phyloP scores from a whole-genome alignment of 2,797 vertebrate genomes.

The Malurus leucopterus region DNA sequence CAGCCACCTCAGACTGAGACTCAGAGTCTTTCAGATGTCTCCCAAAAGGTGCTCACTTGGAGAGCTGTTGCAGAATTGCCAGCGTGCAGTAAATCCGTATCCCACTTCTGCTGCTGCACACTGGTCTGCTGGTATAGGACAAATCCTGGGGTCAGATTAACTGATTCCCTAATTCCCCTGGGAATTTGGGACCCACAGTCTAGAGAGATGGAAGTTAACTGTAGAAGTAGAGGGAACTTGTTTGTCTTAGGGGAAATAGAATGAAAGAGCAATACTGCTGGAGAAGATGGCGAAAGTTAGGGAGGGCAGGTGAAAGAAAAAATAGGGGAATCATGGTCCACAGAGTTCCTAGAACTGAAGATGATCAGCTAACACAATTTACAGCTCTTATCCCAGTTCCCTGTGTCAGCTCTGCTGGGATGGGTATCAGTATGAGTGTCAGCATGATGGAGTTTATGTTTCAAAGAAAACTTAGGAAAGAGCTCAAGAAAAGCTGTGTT shows the following conservation, averaged over 20 bases:
- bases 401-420: not conserved
- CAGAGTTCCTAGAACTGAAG: not conserved
- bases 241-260: not conserved
- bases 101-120: not conserved
- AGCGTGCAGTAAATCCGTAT: not conserved
- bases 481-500: not conserved
- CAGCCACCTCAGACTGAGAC: not conserved
- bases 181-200: not conserved
- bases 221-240: not conserved
- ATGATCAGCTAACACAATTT: not conserved
- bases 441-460: not conserved
- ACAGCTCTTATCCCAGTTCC: not conserved
- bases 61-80: not conserved
- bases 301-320: not conserved
- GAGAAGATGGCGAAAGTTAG: not conserved
- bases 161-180: too few species aligned
- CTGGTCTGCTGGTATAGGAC: not conserved
- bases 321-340: not conserved
- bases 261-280: not conserved
- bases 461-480: not conserved
- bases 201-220: not conserved
- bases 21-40: not conserved
- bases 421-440: not conserved
- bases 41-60: not conserved
- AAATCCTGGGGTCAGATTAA: not conserved